Conservation (phyloP, 2,797 vertebrate species). For the Nannoperca australis region DNA sequence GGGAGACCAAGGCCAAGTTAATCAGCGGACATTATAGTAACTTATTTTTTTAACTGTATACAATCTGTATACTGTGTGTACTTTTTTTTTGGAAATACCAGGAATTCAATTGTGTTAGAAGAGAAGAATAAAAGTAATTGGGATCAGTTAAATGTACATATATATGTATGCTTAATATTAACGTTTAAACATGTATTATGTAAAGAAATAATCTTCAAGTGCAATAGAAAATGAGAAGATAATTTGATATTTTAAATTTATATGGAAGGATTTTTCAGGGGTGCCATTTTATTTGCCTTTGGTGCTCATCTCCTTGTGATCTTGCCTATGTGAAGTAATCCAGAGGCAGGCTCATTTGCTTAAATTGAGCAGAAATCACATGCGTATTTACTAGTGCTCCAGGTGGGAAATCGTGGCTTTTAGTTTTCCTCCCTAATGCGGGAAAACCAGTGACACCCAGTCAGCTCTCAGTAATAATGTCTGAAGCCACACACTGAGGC, state of each 20-base stretch:
- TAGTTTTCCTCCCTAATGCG: slow-evolving; percentile 28
- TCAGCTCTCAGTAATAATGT: slow-evolving; percentile 34
- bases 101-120: slow-evolving; percentile 75
- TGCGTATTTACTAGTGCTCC: slow-evolving; percentile 49
- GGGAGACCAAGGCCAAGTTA: slow-evolving; percentile 75
- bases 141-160: slow-evolving; percentile 83
- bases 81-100: slow-evolving; percentile 72
- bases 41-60: slow-evolving; percentile 86
- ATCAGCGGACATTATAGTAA: slow-evolving; percentile 81
- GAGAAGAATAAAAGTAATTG: slow-evolving; percentile 78
- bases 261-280: slow-evolving; percentile 80
- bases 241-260: slow-evolving; percentile 79
- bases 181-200: slow-evolving; percentile 85
- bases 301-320: slow-evolving; percentile 65
- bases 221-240: slow-evolving; percentile 88
- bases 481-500: slow-evolving; percentile 49
- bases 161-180: slow-evolving; percentile 78
- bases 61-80: slow-evolving; percentile 80
- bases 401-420: slow-evolving; percentile 30
- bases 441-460: slow-evolving; percentile 39
- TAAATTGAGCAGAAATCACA: slow-evolving; percentile 58
- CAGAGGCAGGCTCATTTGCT: slow-evolving; percentile 56
- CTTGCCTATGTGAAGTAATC: slow-evolving; percentile 55
- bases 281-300: slow-evolving; percentile 74
- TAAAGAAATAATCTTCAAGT: slow-evolving; percentile 88